Evolutionary conservation across 2,113 vertebrate genomes (phyloP), one percentile per base, ranked within the genome.

Genomic region (Baryphthengus martii): DNA sequence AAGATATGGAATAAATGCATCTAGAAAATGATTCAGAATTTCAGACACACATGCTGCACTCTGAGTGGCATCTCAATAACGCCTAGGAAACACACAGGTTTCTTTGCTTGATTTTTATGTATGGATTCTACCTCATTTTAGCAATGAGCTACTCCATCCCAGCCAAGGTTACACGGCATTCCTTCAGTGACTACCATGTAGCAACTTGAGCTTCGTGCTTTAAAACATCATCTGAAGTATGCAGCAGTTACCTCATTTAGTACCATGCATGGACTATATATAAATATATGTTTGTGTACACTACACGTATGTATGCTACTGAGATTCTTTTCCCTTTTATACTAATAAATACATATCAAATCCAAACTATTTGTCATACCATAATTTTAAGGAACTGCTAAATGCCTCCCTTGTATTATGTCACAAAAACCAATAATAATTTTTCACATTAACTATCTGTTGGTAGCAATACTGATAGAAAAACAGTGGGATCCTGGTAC

Each of bases 1-100:
- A 37, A 16, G 9, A 58, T 53, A 47, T 52, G 15, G 29, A 73
- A 77, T 33, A 81, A 92, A 49, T 37, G 20, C 63, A 62, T 39
- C 61, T 37, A 88, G 50, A 78, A 94, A 87, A 56, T 17, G 1
- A 84, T 71, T 84, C 52, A 42, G 88, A 63, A 88, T 85, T 79
- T 68, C 50, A 45, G 72, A 19, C 76, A 44, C 29, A 44, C 13
- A 26, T 13, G 16, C 40, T 79, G 31, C 40, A 55, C 28, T 44
- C 39, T 49, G 58, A 81, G 8, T 81, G 73, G 37, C 83, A 95
- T n/a, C 68, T 76, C 78, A 79, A 13, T 75, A 66, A 80, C 17
- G 33, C 44, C 47, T 31, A 80, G 59, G 44, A 92, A 94, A 92
- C 25, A 31, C 47, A 13, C 44, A 47, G 28, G 17, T 40, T 70